Base-by-base conservation (phyloP, 2,888 invertebrate genomes). In the Tenthredo notha region DNA sequence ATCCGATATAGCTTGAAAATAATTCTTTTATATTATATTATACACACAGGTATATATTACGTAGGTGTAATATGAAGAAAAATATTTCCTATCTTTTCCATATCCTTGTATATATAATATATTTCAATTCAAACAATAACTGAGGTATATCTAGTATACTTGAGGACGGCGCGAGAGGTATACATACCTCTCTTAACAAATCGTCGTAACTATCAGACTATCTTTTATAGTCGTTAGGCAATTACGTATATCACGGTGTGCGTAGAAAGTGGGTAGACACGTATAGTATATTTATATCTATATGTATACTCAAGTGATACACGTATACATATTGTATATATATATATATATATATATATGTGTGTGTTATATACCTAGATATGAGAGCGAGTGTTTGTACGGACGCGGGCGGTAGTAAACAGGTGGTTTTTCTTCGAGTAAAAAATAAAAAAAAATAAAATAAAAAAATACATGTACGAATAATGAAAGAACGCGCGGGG, bases 141-240 rank as follows among this genome's bases (percentile, higher is more conserved):
- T 5, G 70, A 29, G 33, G 18, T 18, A 7, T 29, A 18, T 70
- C 29, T 37, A n/a, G n/a, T n/a, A n/a, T n/a, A n/a, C n/a, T n/a
- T 18, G 29, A 37, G 37, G 37, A n/a, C 6, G 33, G n/a, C 4
- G 33, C 15, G n/a, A n/a, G n/a, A n/a, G n/a, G n/a, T n/a, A n/a
- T n/a, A n/a, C n/a, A 4, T 33, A 15, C n/a, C 70, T n/a, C 70
- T n/a, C 25, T 61, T 61, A 61, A 61, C 61, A 25, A 61, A 61
- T 61, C 61, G 61, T 61, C 5, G 29, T 37, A 40, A 47, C 47
- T 47, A 75, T 47, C 15, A 21, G 75, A 25, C 75, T 47, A 75
- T 75, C 75, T 75, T 75, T 75, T 33, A 70, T 70, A 33, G 77
- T 78, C 54, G 77, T 54, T 78, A 54, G 54, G 78, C 78, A 50